A percentile compares a stretch with the other conserved stretches of the same genome.
Conservation (phyloP, 2,888 invertebrate species). For the Strigamia maritima region DNA sequence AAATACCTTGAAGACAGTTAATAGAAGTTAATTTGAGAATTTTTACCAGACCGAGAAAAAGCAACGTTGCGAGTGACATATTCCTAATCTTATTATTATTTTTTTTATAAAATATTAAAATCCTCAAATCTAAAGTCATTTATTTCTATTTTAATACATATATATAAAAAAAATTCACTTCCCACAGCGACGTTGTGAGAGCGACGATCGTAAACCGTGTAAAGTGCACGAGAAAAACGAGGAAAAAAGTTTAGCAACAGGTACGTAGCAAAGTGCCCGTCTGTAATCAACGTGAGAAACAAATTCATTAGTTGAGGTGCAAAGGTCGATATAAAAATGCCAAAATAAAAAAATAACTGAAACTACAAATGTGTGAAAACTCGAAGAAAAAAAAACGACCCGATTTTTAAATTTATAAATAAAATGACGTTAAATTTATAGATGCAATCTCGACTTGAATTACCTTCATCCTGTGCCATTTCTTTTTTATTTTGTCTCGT, state of each 20-base stretch:
- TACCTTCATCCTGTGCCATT: not conserved
- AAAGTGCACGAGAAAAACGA: not conserved
- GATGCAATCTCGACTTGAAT: not conserved
- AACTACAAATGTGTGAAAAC: too few species aligned
- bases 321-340: slow-evolving; percentile 6
- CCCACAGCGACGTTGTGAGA: not conserved
- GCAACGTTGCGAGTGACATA: not conserved
- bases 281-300: not conserved
- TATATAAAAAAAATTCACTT: not conserved
- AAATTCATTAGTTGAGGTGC: not conserved
- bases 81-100: too few species aligned
- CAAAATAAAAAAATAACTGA: not conserved
- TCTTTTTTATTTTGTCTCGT: not conserved
- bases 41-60: too few species aligned
- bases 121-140: too few species aligned
- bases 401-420: too few species aligned
- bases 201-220: not conserved
- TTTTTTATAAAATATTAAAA: too few species aligned
- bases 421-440: not conserved
- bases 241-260: not conserved
- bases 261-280: not conserved
- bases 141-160: too few species aligned
- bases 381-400: too few species aligned
- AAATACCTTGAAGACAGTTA: not conserved
- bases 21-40: not conserved